Evolutionary conservation across 2,888 invertebrate genomes (phyloP).

Genomic region (Ochropacha duplaris): DNA sequence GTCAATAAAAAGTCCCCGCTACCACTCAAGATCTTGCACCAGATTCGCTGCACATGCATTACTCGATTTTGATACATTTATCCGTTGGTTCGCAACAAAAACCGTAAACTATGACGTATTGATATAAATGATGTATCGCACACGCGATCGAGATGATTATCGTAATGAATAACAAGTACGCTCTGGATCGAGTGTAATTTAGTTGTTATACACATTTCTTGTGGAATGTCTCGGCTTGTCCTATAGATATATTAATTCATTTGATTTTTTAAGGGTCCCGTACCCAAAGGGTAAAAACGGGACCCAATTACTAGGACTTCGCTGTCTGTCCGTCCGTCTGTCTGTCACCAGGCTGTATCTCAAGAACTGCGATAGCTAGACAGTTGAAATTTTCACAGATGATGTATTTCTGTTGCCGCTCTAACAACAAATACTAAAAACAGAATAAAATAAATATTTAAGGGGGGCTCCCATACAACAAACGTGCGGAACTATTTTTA

Average conservation of each 20-base stretch:
- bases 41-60: conserved; percentile 26
- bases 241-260: background rate
- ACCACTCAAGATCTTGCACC: conserved; percentile 13
- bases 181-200: conserved; percentile 17
- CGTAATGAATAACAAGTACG: conserved; percentile 38
- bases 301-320: no score
- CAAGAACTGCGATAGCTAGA: no score
- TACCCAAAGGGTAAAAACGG: no score
- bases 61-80: conserved; percentile 47
- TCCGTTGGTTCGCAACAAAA: conserved; percentile 38
- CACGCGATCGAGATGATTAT: conserved; percentile 40
- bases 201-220: conserved; percentile 4
- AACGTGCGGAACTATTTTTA: no score
- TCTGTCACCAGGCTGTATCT: no score
- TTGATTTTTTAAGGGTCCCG: background rate
- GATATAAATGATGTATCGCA: conserved; percentile 38
- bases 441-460: no score
- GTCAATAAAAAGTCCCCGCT: background rate
- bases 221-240: background rate
- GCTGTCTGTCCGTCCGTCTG: no score
- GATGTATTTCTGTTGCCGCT: no score
- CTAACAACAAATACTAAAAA: no score
- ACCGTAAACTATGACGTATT: conserved; percentile 41
- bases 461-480: no score
- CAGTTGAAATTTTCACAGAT: no score